Evolutionary conservation across 2,797 vertebrate genomes (phyloP).

Genomic region (Margarornis squamiger): DNA sequence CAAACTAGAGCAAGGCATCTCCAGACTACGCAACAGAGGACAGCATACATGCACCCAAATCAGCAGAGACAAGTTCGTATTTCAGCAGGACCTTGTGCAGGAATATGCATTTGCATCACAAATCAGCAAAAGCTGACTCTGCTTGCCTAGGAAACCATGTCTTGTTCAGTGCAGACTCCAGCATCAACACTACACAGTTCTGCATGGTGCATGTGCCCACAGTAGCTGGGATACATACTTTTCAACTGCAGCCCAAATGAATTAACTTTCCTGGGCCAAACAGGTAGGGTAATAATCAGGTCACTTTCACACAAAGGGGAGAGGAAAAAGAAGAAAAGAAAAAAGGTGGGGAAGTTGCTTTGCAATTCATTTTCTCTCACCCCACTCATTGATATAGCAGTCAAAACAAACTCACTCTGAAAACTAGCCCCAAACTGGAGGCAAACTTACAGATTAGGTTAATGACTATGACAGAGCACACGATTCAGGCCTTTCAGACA

Average conservation of each 20-base stretch:
- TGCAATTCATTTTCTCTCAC: not conserved
- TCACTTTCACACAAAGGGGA: not conserved
- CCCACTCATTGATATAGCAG: not conserved
- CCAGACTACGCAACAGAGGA: accelerated
- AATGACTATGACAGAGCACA: not conserved
- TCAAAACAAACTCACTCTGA: not conserved
- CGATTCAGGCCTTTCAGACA: not conserved
- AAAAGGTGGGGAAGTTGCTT: not conserved
- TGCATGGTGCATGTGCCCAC: accelerated
- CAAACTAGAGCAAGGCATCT: not conserved
- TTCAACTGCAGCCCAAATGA: not conserved
- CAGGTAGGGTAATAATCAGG: not conserved
- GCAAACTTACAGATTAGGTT: not conserved
- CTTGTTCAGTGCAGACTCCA: not conserved
- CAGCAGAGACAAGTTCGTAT: not conserved
- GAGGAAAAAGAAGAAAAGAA: not conserved
- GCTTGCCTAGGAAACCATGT: accelerated
- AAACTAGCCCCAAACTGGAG: not conserved
- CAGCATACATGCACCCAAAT: accelerated
- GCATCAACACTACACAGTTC: not conserved
- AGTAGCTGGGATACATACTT: not conserved
- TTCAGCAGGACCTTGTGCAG: accelerated
- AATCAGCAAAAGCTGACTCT: not conserved
- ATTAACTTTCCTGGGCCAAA: not conserved
- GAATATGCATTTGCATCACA: not conserved